Evolutionary conservation across 2,797 vertebrate species (phyloP), one percentile per base, ranked within the genome.

Genomic region (Psittacula echo): DNA sequence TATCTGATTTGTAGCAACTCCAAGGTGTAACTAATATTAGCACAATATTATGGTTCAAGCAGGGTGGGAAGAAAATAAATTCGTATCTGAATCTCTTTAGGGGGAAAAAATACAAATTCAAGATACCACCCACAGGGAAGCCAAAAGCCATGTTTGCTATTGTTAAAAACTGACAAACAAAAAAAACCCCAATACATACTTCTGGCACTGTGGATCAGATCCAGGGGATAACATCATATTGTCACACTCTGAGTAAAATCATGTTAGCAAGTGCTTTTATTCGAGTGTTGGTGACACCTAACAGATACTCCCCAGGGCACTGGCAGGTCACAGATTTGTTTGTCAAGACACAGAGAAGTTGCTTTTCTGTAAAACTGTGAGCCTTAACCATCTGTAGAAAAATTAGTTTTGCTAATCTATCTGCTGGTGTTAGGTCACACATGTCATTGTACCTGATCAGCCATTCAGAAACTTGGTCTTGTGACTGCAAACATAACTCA

Each of bases 11-110:
- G 50, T 65, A 87, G 64, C 67, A 89, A 90, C 64, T 64, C 32
- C 50, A 77, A 93, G 60, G 67, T 93, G 68, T 89, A 95, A 90
- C 60, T 82, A 77, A 67, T 89, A 79, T 92, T 92, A 94, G 44
- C n/a, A 90, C 39, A 87, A 41, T 87, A 56, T 93, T 93, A 56
- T 89, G 60, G 39, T 94, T 94, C 50, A 87, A 67, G 23, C 37
- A 82, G 78, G 48, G 61, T 0, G 0, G 54, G 53, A 81, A 89
- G 54, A 95, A 94, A 94, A 89, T 65, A 89, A 90, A 89, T 85
- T 87, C n/a, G 64, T 56, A 87, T 29, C 37, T 90, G 51, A 82
- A 83, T 7, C 11, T 60, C 45, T 82, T 90, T 32, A 48, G 39
- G 21, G 80, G 30, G 12, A 32, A 71, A 82, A 83, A 48, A 56